phyloP scores from a whole-genome alignment of 2,888 invertebrate genomes.

The Clitarchus hookeri region DNA sequence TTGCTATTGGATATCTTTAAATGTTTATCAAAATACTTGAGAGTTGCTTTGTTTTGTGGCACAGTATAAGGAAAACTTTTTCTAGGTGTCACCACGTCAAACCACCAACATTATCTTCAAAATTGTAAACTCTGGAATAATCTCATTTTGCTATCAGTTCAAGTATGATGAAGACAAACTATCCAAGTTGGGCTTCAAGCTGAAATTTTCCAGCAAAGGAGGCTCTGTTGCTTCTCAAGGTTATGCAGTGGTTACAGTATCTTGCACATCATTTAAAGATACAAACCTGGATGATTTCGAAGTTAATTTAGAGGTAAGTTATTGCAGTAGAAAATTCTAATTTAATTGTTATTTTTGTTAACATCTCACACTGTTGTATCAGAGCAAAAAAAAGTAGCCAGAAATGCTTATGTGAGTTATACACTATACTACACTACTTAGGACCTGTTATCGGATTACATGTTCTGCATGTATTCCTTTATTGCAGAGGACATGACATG shows the following conservation, averaged over 20 bases:
- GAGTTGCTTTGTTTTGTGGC: too few relatives aligned
- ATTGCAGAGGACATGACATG: too few relatives aligned
- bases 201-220: slow-evolving; percentile 33
- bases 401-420: too few relatives aligned
- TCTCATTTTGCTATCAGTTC: slow-evolving; percentile 53
- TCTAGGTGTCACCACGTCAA: slow-evolving; percentile 50
- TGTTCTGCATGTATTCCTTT: too few relatives aligned
- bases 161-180: slow-evolving; percentile 47
- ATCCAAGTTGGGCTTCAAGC: slow-evolving; percentile 34
- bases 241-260: slow-evolving; percentile 43
- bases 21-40: too few relatives aligned
- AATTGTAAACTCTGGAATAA: slow-evolving; percentile 51
- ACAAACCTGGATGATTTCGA: slow-evolving; percentile 45
- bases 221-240: slow-evolving; percentile 44
- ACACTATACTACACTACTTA: too few relatives aligned
- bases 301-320: slow-evolving; percentile 45
- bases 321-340: too few relatives aligned
- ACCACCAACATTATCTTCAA: slow-evolving; percentile 48
- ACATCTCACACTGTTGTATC: too few relatives aligned
- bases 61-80: slow-evolving; percentile 24
- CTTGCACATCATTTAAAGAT: slow-evolving; percentile 45
- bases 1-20: too few relatives aligned
- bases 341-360: too few relatives aligned
- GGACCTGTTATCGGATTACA: too few relatives aligned
- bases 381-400: too few relatives aligned